Percentiles rank a stretch among this genome's conserved stretches.
Conservation (phyloP, 2,113 vertebrate genomes). For the Pheucticus melanocephalus region DNA sequence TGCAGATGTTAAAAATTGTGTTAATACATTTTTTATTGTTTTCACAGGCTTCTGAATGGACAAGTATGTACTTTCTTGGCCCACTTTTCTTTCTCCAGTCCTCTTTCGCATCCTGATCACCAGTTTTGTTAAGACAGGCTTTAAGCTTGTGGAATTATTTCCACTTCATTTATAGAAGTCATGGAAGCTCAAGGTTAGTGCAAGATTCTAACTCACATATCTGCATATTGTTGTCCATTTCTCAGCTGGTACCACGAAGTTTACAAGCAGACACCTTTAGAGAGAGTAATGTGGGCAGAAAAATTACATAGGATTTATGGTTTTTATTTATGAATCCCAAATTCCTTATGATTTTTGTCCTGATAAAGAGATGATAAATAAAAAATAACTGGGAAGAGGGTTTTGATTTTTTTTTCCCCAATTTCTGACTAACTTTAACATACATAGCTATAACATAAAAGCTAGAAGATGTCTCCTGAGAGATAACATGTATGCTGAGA, state of each 20-base stretch:
- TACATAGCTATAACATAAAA: not conserved
- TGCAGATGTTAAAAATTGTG: not conserved
- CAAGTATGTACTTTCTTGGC: not conserved
- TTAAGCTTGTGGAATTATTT: not conserved
- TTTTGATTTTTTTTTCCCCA: not conserved
- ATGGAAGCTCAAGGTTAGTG: not conserved
- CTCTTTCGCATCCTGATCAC: not conserved
- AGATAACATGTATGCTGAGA: not conserved
- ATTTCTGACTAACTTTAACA: not conserved
- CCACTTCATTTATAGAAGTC: not conserved
- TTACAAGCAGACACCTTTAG: not conserved
- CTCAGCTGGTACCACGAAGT: not conserved
- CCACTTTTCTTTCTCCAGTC: not conserved
- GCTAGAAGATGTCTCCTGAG: not conserved
- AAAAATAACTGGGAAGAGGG: not conserved
- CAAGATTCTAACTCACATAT: not conserved
- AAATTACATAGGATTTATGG: fast-evolving
- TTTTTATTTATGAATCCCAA: not conserved
- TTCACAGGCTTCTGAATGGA: not conserved
- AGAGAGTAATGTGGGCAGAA: not conserved
- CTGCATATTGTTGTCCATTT: not conserved
- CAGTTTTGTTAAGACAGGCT: not conserved
- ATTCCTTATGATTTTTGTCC: not conserved
- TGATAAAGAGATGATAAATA: not conserved
- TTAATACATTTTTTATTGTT: not conserved